A percentile compares a stretch with the other conserved stretches of the same genome.
Evolutionary conservation across 1,140 invertebrate genomes (phyloP).

Genomic region (Leptopilina boulardi): DNA sequence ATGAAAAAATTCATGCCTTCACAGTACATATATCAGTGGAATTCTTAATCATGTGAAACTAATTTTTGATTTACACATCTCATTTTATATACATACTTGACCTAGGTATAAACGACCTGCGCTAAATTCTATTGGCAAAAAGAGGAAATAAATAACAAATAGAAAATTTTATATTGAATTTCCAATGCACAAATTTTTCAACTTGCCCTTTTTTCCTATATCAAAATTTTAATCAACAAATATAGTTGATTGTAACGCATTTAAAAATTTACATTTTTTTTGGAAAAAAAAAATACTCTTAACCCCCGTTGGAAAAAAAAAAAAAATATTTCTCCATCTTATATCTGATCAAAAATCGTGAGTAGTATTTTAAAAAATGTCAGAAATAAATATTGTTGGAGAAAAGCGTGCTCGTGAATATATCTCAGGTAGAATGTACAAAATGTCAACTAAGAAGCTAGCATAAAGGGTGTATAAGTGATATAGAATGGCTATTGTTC

Average conservation of each 20-base stretch:
- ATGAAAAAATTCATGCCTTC: slow-evolving; percentile 7
- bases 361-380: not conserved
- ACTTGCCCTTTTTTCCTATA: too few relatives aligned
- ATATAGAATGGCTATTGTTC: slow-evolving; percentile 29
- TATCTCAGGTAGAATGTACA: slow-evolving; percentile 25
- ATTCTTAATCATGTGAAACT: slow-evolving; percentile 21
- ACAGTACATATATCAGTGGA: not conserved
- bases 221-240: too few relatives aligned
- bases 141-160: slow-evolving; percentile 8
- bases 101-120: not conserved
- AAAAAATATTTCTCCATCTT: not conserved
- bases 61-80: slow-evolving; percentile 20
- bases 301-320: not conserved
- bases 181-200: too few relatives aligned
- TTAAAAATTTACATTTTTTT: too few relatives aligned
- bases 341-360: not conserved
- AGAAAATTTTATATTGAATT: too few relatives aligned
- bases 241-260: too few relatives aligned
- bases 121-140: not conserved
- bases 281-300: not conserved
- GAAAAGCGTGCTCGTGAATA: slow-evolving; percentile 23
- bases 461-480: slow-evolving; percentile 27
- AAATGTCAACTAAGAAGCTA: slow-evolving; percentile 31
- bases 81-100: not conserved
- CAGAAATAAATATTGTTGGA: not conserved